Evolutionary conservation across 2,797 vertebrate genomes (phyloP), one percentile per base, ranked within the genome.

Genomic region (Toxotes lorentzi): DNA sequence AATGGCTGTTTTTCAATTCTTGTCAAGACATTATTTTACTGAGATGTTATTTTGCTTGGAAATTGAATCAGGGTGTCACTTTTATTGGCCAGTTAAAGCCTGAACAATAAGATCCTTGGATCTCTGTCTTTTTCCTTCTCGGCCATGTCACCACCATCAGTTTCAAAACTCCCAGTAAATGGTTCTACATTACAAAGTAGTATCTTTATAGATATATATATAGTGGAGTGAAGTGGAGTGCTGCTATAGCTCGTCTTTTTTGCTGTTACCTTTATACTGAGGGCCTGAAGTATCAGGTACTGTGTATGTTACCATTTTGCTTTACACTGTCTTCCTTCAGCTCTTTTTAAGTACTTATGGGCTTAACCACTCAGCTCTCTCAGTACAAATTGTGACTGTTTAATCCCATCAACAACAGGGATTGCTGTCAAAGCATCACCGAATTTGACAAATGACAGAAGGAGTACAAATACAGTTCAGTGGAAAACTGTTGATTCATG

Each of bases 321-420:
- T 74, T 84, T 67, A 81, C 78, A 24, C 32, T n/a, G 40, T 86
- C 75, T 85, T 83, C 76, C 65, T 51, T 80, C 75, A 51, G 82
- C 77, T 81, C 75, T 64, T 82, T 88, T 81, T 66, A 74, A 82
- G 68, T 74, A 75, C 87, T 90, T 83, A 84, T 38, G 43, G 67
- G 76, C 83, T 93, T 92, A 90, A 86, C 83, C 77, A 86, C 81
- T 84, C 86, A 69, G 73, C 88, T 82, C 50, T 62, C 76, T 86
- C 57, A 17, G 65, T 51, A 72, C 65, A 82, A 85, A 10, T 88
- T 84, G 75, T 83, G 89, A 79, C 81, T 87, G 83, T 82, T 84
- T 89, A 92, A 91, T 93, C 92, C 91, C 84, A 85, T 87, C 85
- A 85, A 84, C 79, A 88, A 79, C 83, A 75, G 70, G 89, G 84